Conservation (phyloP, 1,140 invertebrate species). For the Zophobas atratus region DNA sequence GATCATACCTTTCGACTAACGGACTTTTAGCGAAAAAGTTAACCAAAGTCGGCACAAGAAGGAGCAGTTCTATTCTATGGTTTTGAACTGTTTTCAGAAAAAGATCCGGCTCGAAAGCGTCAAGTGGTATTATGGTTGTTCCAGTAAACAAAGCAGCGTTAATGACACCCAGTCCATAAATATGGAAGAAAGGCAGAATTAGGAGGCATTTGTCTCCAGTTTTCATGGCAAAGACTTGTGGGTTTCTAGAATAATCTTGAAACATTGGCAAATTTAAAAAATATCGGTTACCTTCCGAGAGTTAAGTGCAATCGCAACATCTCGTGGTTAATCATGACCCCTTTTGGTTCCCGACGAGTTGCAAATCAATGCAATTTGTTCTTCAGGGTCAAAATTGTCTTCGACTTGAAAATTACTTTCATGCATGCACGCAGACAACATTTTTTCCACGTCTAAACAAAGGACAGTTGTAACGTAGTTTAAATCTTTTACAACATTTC, state of each 20-base stretch:
- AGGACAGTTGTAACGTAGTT: background rate
- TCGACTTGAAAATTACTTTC: background rate
- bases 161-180: background rate
- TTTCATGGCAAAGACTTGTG: background rate
- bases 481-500: background rate
- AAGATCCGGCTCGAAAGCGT: constrained; percentile 11
- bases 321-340: constrained; percentile 1
- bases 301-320: constrained; percentile 2
- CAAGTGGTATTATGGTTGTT: background rate
- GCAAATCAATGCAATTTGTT: constrained; percentile 11
- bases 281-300: background rate
- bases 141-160: background rate
- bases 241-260: background rate
- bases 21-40: constrained; percentile 78
- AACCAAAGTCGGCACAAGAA: constrained; percentile 77
- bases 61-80: constrained; percentile 73
- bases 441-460: constrained; percentile 1
- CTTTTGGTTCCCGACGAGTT: constrained; percentile 25
- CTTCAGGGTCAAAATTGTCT: background rate
- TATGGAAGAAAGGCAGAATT: background rate
- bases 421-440: background rate
- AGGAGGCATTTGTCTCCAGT: background rate
- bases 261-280: no score
- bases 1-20: constrained; percentile 74
- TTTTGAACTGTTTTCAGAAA: constrained; percentile 46